Evolutionary conservation across 2,888 invertebrate species (phyloP).

Genomic region (Mesorhabditis spiculigera): DNA sequence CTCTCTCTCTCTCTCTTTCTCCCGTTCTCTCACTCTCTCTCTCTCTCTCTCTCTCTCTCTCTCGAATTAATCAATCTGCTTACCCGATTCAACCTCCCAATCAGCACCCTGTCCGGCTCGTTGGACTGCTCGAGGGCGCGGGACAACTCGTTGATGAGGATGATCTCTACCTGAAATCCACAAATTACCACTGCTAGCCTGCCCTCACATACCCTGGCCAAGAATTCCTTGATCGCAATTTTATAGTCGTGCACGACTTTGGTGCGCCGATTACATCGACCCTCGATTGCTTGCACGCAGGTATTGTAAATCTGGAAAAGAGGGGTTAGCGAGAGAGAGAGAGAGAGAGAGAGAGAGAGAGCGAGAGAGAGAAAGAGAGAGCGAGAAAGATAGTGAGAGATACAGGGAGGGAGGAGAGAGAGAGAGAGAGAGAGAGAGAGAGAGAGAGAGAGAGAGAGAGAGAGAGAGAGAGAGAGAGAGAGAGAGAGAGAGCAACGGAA

Average conservation of each 20-base stretch:
- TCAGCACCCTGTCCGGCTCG: conserved; percentile 38
- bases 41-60: neutral
- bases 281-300: conserved; percentile 39
- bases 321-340: neutral
- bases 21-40: neutral
- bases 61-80: too few relatives aligned
- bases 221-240: conserved; percentile 38
- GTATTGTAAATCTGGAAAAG: conserved; percentile 14
- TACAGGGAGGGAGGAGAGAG: too few relatives aligned
- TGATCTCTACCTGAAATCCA: conserved; percentile 30
- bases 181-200: neutral
- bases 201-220: conserved; percentile 26
- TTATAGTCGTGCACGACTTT: conserved; percentile 40
- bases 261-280: conserved; percentile 36
- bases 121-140: conserved; percentile 34
- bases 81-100: conserved; percentile 32
- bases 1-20: neutral
- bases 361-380: too few relatives aligned
- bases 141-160: conserved; percentile 36
- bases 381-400: too few relatives aligned
- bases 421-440: too few relatives aligned
- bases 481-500: neutral
- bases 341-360: conserved; percentile 5
- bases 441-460: too few relatives aligned
- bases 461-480: neutral